Evolutionary conservation across 2,888 invertebrate species (phyloP), one percentile per base, ranked within the genome.

Genomic region (Cryptocephalus primarius): DNA sequence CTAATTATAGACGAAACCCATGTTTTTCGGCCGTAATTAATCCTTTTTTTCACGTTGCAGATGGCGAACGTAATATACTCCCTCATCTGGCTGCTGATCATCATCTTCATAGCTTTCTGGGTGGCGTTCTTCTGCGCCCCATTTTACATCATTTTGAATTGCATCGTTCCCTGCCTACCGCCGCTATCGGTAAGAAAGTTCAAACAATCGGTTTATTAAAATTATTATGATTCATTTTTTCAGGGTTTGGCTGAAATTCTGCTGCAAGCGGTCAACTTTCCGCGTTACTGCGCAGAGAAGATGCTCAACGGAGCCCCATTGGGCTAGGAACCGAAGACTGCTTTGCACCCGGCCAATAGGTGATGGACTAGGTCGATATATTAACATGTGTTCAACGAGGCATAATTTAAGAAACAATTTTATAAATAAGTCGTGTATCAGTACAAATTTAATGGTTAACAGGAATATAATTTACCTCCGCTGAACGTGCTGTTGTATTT

Each of bases 221-320:
- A 22, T 22, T 22, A 22, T 22, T 22, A 22, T n/a, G n/a, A n/a
- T 22, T 22, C 6, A 22, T 49, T 13, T 58, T 76, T 75, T 48
- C 75, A 86, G 85, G 78, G 78, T 42, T 58, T 84, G 32, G 76
- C 82, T 13, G 84, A 84, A 58, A 63, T 85, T 50, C 69, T 86
- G 46, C 69, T 86, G 31, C 71, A 77, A 60, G 82, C 82, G 6
- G 65, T 83, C 32, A 85, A 85, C 64, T 81, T 85, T 59, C 84
- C 86, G 6, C 79, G 76, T 61, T 79, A 78, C 62, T 85, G 85
- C 62, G 82, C 83, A 8, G 72, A 79, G 61, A 77, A 77, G 9
- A 84, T 86, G 82, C 67, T 83, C 72, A 54, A 50, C 11, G 58
- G 55, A 8, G 53, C 50, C 33, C 45, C 57, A 9, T 45, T 57